Evolutionary conservation across 2,113 vertebrate species (phyloP), one percentile per base, ranked within the genome.

Genomic region (Oreochromis tanganicae): DNA sequence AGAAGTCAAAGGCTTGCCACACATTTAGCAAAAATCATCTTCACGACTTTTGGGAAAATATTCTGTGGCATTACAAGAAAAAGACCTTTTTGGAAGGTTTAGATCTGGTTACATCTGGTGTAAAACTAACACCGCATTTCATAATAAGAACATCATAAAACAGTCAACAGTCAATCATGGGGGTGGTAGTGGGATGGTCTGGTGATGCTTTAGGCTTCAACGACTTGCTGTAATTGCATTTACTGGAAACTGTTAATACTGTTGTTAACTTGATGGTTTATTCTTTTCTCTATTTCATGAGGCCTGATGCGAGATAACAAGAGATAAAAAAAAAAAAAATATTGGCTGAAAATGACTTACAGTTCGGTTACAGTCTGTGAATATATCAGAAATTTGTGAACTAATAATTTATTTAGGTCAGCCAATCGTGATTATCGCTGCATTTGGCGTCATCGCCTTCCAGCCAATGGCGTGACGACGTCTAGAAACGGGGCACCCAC

Each of bases 401-500:
- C 73, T 78, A 78, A 48, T 82, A 36, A 50, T 85, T 81, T 21
- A 82, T 90, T 88, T 82, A 17, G 85, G 90, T 89, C 85, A 82
- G 80, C 54, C 85, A 63, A 32, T 90, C 50, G 32, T 48, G 80
- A 85, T 83, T 50, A 56, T 73, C 52, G 52, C 29, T 61, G 81
- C 88, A 81, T 87, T 24, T 16, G 85, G 68, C 94, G 95, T 96
- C 95, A 95, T 90, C 61, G 4, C 21, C 3, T 14, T 2, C 2
- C 57, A 91, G 85, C 96, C 96, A 97, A 96, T 97, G 87, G 43
- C 24, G 3, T 5, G 3, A 54, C 84, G 91, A 80, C 84, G 89
- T 93, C 63, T 81, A 54, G 43, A 82, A 88, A 87, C 82, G n/a
- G 90, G 89, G 88, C 92, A 38, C 61, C 36, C 16, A 16, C 85